These are phyloP conservation scores for Megaustenia siamemsis DNA, from an alignment of 2,888 invertebrate genomes.

Conservation along the genomic window DNA sequence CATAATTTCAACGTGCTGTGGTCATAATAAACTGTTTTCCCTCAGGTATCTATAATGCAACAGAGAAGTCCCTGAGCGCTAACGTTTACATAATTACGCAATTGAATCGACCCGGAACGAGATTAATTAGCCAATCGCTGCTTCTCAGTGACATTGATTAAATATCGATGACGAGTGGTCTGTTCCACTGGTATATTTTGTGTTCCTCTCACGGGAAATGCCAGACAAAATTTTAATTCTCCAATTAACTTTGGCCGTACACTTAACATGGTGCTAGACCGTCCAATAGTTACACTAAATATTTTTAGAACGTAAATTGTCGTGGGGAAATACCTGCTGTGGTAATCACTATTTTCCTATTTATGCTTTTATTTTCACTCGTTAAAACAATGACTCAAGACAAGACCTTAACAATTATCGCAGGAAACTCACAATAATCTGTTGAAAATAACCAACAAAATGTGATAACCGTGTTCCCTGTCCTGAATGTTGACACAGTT, in stretches of 20 bases:
- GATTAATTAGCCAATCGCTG: conserved; percentile 6
- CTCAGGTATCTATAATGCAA: neutral
- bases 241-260: neutral
- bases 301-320: too few species aligned
- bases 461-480: too few species aligned
- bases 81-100: neutral
- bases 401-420: too few species aligned
- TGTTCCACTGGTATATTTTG: neutral
- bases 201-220: neutral
- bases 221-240: neutral
- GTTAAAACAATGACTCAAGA: too few species aligned
- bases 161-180: neutral
- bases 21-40: neutral
- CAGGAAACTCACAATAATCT: too few species aligned
- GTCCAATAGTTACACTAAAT: too few species aligned
- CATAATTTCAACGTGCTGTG: too few species aligned
- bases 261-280: neutral
- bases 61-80: neutral
- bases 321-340: too few species aligned
- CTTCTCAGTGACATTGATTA: neutral
- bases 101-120: neutral
- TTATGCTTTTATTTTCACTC: too few species aligned
- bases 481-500: too few species aligned
- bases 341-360: too few species aligned
- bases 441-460: too few species aligned